phyloP scores from a whole-genome alignment of 1,140 invertebrate species.

The Frieseomelitta varia region DNA sequence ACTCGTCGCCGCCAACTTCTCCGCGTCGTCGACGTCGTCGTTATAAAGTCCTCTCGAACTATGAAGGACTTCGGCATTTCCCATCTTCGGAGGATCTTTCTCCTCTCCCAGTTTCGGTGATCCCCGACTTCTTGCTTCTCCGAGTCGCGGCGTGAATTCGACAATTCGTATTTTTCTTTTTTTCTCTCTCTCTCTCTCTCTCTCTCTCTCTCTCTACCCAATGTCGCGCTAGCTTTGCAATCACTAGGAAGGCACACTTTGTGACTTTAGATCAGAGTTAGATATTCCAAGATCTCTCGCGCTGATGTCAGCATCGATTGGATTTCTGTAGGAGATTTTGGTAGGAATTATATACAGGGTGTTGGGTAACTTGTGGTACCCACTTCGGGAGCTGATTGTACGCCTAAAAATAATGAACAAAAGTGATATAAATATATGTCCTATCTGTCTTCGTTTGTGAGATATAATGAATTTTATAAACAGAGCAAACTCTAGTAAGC shows the following conservation, averaged over 20 bases:
- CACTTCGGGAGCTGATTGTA: too few species aligned
- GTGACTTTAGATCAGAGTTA: neutral
- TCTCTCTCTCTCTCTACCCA: too few species aligned
- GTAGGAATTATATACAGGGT: too few species aligned
- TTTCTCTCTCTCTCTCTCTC: too few species aligned
- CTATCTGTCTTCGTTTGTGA: too few species aligned
- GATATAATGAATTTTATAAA: too few species aligned
- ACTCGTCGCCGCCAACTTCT: constrained; percentile 38
- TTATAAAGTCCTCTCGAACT: constrained; percentile 34
- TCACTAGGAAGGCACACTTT: neutral
- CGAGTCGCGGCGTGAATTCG: neutral
- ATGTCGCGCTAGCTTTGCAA: neutral
- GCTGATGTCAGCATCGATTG: too few species aligned
- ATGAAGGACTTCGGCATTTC: neutral
- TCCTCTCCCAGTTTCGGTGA: neutral
- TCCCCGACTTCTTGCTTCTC: neutral
- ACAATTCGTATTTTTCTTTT: neutral
- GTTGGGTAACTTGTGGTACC: too few species aligned
- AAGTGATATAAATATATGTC: too few species aligned
- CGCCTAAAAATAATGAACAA: too few species aligned
- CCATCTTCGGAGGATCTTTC: neutral
- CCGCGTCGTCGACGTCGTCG: constrained; percentile 1
- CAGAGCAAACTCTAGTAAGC: too few species aligned
- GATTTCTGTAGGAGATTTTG: too few species aligned
- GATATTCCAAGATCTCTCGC: neutral